Evolutionary conservation across 2,797 vertebrate species (phyloP), one percentile per base, ranked within the genome.

Genomic region (Crenuchus spilurus): DNA sequence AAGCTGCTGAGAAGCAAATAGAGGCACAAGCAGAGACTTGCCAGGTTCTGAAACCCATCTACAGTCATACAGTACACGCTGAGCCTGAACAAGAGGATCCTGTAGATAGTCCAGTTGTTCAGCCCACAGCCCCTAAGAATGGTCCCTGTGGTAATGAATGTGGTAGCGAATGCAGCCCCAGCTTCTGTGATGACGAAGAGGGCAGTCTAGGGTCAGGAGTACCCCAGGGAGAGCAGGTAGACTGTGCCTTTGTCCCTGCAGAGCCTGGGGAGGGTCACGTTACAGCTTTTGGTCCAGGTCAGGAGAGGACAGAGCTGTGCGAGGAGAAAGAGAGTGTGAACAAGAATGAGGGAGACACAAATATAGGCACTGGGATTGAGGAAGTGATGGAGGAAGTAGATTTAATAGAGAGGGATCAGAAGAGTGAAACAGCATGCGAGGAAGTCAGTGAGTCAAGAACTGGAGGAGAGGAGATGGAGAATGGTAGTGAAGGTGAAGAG

Each of bases 371-470:
- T 37, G 33, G 62, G 41, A 28, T 41, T 13, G 61, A 77, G 42
- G 81, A 75, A 64, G 69, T 84, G 35, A 49, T 49, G 22, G 80
- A 78, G 52, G 57, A 37, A 33, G 18, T 24, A 11, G 52, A 41
- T 20, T 24, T 24, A 7, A 67, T 54, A 61, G 62, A 57, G 22
- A 37, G n/a, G 30, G 44, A 51, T 2, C 30, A 6, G 41, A 16
- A 57, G 11, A 31, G 39, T 0, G 57, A 65, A 42, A 10, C 3
- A 14, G 13, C 26, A 33, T 42, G 57, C 16, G 10, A 74, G 11
- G 68, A 75, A 57, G 49, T 60, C n/a, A 16, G 24, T 46, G 33
- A 57, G 42, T 33, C 33, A 42, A 13, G 41, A 16, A 60, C 2
- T 24, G 63, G 33, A 55, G 41, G 9, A 16, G 71, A 76, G 64